Evolutionary conservation across 2,888 invertebrate genomes (phyloP).

Genomic region (Lampropteryx suffumata): DNA sequence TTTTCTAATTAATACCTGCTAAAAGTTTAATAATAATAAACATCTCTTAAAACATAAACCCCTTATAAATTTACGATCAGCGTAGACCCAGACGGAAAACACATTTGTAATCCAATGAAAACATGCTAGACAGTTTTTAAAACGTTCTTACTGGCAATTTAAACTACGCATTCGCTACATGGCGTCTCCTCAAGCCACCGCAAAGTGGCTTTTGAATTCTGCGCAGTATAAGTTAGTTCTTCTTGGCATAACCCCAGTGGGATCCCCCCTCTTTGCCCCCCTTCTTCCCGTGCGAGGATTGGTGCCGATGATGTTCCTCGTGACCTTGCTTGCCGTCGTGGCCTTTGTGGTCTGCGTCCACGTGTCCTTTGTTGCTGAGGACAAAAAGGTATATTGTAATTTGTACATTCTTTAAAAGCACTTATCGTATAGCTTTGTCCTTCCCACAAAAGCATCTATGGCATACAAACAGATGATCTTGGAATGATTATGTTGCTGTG

Average conservation of each 20-base stretch:
- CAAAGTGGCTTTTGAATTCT: background rate
- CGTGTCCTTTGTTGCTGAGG: conserved; percentile 85
- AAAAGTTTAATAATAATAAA: background rate
- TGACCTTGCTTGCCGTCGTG: conserved; percentile 84
- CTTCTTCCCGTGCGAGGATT: conserved; percentile 83
- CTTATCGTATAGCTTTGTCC: too few relatives aligned
- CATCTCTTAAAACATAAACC: background rate
- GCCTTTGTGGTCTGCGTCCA: conserved; percentile 85
- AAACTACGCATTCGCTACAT: background rate
- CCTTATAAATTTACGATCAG: background rate
- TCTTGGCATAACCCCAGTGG: conserved; percentile 71
- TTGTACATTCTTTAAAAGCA: too few relatives aligned
- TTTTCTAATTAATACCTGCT: conserved; percentile 1
- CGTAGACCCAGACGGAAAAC: too few relatives aligned
- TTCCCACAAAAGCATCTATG: too few relatives aligned
- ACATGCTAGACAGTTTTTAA: too few relatives aligned
- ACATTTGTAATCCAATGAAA: too few relatives aligned
- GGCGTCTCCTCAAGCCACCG: background rate
- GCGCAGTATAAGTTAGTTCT: conserved; percentile 47
- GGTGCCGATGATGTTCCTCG: conserved; percentile 84
- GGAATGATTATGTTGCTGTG: too few relatives aligned
- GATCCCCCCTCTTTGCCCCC: conserved; percentile 82
- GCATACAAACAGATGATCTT: too few relatives aligned
- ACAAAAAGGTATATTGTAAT: too few relatives aligned
- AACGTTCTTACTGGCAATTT: background rate